Evolutionary conservation across 2,797 vertebrate species (phyloP), one percentile per base, ranked within the genome.

Genomic region (Dendrocincla fuliginosa): DNA sequence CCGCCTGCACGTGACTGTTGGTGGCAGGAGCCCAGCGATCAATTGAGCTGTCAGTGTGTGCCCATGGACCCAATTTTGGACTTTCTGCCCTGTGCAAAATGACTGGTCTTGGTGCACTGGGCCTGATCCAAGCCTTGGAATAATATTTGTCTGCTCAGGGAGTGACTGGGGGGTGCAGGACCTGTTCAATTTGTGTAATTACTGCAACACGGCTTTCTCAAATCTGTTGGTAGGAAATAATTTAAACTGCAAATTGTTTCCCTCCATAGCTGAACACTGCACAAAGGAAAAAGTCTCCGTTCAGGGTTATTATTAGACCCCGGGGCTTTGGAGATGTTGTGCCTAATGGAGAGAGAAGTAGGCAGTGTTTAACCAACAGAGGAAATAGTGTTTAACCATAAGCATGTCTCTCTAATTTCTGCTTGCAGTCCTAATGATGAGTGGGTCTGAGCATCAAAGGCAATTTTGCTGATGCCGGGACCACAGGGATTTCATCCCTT

Each of bases 341-440:
- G 47, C 37, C 83, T 96, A 90, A 84, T 47, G 77, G 67, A 87
- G 56, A 57, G 41, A 81, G 70, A 93, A 87, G 56, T 50, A 90
- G 50, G 68, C 30, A 44, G 91, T 87, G 83, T 94, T 96, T 94
- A 96, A 90, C 84, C 79, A 94, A 85, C 80, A 95, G 83, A 82
- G 47, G 89, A 95, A 90, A 91, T 12, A 37, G 33, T 63, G 87
- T 93, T 96, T 96, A 94, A 86, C 89, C 53, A 47, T 86, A 88
- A 92, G 73, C 89, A 74, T 18, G 47, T 82, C 65, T 67, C 56
- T 73, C 33, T 95, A 82, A 93, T 95, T 96, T 84, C 77, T 94
- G 67, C 70, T 88, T 74, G 44, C 63, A 63, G 69, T 52, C 83
- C 60, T 79, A 90, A 74, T 84, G 27, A 39, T 7, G 53, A 96